Base-by-base conservation (phyloP, 35 echinoderm and acorn worm genomes). In the Ophioderma brevispina region DNA sequence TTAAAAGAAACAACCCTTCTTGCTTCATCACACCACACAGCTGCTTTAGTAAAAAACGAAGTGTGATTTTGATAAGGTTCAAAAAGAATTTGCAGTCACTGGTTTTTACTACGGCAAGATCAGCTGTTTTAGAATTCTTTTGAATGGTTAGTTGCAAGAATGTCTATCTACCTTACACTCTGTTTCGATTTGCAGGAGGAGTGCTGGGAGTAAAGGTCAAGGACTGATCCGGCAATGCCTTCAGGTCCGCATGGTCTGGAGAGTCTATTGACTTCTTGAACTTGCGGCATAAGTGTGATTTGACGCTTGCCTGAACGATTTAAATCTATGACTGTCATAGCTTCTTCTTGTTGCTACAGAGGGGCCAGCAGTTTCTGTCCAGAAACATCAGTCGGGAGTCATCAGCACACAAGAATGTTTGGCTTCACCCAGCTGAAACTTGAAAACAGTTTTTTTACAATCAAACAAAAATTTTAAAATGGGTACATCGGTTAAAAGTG, bases 291-390 rank as follows among this genome's bases (percentile, higher is more conserved):
- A 94, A 87, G 18, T 88, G 75, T 38, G 95, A 64, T 46, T 82
- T 85, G 30, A 99, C 97, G 23, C 76, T 78, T 31, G 80, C 84
- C 59, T 87, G 82, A 33, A 64, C 85, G 17, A 95, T 41, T n/a
- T 37, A 99, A 87, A 79, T 99, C 93, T 19, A 99, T 84, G 36
- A 99, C 75, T 76, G 84, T 91, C 82, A 99, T 56, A 13, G 87
- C 79, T 21, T 87, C 84, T 56, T 99, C 97, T 42, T 99, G 97
- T 52, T 88, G 87, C 21, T 77, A 37, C 90, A 90, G 56, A 99
- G 34, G 0, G 97, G 97, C 97, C 97, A 99, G 19, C 63, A 76
- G 37, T 99, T 99, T 46, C 91, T 84, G 80, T 99, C 97, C 21
- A 99, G 52, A 84, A 99, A 99, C 21, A 95, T 46, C 84, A 87